A percentile compares a stretch with the other conserved stretches of the same genome.
Conservation (phyloP, 2,113 vertebrate genomes). For the Ranitomeya variabilis region DNA sequence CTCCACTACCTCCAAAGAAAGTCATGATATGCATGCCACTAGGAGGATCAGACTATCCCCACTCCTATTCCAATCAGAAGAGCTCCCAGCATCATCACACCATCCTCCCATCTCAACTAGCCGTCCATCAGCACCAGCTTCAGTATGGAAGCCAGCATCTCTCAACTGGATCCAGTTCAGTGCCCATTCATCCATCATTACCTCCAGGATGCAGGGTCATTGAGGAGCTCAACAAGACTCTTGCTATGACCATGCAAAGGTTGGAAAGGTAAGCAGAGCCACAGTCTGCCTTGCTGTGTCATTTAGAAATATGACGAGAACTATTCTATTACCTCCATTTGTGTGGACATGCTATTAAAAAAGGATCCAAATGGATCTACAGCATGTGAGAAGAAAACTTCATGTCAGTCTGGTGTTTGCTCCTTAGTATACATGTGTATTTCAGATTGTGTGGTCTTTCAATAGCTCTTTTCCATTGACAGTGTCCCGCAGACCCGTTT, state of each 20-base stretch:
- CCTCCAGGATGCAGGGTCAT: conserved; percentile 92
- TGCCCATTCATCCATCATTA: conserved; percentile 76
- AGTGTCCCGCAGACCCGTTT: background rate
- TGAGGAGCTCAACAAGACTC: conserved; percentile 94
- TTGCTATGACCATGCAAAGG: conserved; percentile 95
- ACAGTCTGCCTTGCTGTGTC: background rate
- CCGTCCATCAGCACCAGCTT: conserved; percentile 85
- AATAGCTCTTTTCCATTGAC: background rate
- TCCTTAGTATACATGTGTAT: background rate
- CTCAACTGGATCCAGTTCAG: conserved; percentile 76
- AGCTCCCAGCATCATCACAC: conserved; percentile 80
- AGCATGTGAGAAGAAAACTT: no score
- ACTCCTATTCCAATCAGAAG: conserved; percentile 82
- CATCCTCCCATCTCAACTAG: conserved; percentile 85
- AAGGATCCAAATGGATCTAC: no score
- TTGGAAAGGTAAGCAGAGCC: conserved; percentile 85
- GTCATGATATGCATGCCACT: conserved; percentile 96
- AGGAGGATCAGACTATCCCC: conserved; percentile 83
- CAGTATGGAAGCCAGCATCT: conserved; percentile 85
- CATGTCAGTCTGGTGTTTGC: background rate
- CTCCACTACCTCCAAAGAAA: conserved; percentile 98
- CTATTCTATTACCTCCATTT: background rate
- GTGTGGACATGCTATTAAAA: background rate
- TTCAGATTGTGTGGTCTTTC: background rate
- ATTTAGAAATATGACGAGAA: background rate